A percentile compares a stretch with the other conserved stretches of the same genome.
phyloP scores from a whole-genome alignment of 2,797 vertebrate species.

The Hybognathus amarus region DNA sequence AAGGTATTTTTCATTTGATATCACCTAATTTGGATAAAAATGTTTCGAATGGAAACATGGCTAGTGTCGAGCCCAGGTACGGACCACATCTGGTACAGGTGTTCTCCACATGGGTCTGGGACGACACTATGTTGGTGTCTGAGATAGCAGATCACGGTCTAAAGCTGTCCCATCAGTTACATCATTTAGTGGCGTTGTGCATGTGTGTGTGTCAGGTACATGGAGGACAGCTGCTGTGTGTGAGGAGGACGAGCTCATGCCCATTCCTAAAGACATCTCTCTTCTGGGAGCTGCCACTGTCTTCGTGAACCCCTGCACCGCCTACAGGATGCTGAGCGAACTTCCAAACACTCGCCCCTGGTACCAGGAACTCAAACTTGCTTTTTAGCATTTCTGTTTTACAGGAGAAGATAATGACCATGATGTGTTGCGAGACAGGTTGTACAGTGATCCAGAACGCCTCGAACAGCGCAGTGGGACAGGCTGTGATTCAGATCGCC shows the following conservation, averaged over 20 bases:
- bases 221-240: constrained; percentile 70
- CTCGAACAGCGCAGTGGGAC: constrained; percentile 68
- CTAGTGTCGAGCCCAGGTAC: too few relatives aligned
- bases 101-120: too few relatives aligned
- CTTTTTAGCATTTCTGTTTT: background rate
- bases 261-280: constrained; percentile 62
- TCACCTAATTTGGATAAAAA: too few relatives aligned
- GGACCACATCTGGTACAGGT: too few relatives aligned
- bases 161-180: too few relatives aligned
- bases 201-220: constrained; percentile 59
- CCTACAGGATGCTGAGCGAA: constrained; percentile 69
- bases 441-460: constrained; percentile 68
- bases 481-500: constrained; percentile 69
- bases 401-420: too few relatives aligned
- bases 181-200: background rate
- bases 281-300: constrained; percentile 65
- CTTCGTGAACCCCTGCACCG: constrained; percentile 69
- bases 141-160: too few relatives aligned
- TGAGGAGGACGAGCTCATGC: constrained; percentile 57
- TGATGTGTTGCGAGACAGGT: constrained; percentile 49
- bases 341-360: constrained; percentile 61
- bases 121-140: too few relatives aligned
- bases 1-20: too few relatives aligned
- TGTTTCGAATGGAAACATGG: too few relatives aligned
- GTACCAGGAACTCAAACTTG: constrained; percentile 37